A percentile compares a stretch with the other conserved stretches of the same genome.
Conservation (phyloP, 2,797 vertebrate genomes). For the Onychomys leucogaster region DNA sequence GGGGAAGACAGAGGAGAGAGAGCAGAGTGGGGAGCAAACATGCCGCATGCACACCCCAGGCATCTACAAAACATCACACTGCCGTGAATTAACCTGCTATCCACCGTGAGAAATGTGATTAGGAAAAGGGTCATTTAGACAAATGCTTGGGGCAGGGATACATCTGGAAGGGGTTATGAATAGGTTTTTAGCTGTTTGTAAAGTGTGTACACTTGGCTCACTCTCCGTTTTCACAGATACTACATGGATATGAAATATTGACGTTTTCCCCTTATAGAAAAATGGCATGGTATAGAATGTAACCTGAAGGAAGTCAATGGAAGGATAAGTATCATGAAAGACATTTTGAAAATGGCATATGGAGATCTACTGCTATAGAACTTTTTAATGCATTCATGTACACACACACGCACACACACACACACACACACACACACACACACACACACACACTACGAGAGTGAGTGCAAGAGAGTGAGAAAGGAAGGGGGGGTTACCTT, state of each 20-base stretch:
- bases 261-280: background rate
- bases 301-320: background rate
- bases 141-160: background rate
- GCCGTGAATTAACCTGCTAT: background rate
- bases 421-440: background rate
- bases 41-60: background rate
- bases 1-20: background rate
- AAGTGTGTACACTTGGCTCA: background rate
- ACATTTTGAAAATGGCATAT: background rate
- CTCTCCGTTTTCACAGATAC: background rate
- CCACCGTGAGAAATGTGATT: background rate
- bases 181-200: background rate
- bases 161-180: background rate
- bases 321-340: background rate
- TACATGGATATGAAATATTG: background rate
- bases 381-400: background rate
- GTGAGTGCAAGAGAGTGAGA: background rate
- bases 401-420: background rate
- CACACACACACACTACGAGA: background rate
- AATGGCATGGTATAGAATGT: background rate
- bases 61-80: background rate
- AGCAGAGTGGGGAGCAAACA: too few species aligned
- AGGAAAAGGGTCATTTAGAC: background rate
- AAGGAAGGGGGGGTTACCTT: background rate
- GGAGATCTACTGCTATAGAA: background rate